Conservation (phyloP, 2,888 invertebrate species). For the Cenopis cana region DNA sequence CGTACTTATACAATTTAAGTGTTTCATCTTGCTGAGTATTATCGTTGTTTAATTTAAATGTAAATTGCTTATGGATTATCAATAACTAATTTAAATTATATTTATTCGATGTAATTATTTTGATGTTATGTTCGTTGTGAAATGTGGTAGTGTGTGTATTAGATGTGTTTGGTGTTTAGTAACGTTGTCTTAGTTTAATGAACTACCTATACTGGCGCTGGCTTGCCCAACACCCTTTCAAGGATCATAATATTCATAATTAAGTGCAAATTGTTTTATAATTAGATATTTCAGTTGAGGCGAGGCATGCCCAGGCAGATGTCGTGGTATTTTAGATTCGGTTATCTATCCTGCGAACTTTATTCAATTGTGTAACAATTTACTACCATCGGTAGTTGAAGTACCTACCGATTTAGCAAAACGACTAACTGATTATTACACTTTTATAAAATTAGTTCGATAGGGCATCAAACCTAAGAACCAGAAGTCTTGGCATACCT, state of each 20-base stretch:
- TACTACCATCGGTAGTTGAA: not conserved
- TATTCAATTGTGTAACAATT: not conserved
- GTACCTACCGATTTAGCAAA: not conserved
- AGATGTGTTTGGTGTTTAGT: conserved; percentile 59
- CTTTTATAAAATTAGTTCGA: no score
- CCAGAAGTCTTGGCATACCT: not conserved
- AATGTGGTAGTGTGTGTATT: conserved; percentile 59
- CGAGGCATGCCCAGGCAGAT: not conserved
- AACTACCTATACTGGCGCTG: conserved; percentile 42
- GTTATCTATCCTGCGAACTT: not conserved
- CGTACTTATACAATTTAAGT: conserved; percentile 67
- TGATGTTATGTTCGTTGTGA: conserved; percentile 68
- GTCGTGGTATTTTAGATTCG: not conserved
- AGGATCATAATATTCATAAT: conserved; percentile 29
- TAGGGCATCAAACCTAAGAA: not conserved
- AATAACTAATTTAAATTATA: conserved; percentile 68
- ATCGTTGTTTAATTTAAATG: conserved; percentile 80
- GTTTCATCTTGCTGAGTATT: conserved; percentile 80
- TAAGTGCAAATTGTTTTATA: conserved; percentile 9
- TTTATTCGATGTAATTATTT: conserved; percentile 80
- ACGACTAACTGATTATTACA: not conserved
- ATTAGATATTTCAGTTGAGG: not conserved
- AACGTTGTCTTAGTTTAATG: conserved; percentile 46
- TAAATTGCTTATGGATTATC: conserved; percentile 68
- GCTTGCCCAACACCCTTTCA: conserved; percentile 46